Percentiles rank a stretch among this genome's conserved stretches.
phyloP scores from a whole-genome alignment of 2,113 vertebrate species.

The Chaetorhynchus papuensis region DNA sequence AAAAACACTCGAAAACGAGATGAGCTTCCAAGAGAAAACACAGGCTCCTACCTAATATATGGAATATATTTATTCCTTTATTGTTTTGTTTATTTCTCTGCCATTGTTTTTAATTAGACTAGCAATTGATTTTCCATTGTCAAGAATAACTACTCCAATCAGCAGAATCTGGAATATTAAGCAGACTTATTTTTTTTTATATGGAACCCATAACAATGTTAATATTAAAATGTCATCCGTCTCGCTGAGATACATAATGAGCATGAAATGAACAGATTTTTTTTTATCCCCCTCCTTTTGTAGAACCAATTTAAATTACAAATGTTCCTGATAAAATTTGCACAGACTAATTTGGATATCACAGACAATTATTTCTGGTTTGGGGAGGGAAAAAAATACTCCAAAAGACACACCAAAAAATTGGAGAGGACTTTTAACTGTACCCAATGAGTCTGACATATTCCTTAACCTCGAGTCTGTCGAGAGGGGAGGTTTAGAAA shows the following conservation, averaged over 20 bases:
- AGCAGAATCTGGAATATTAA: conserved; percentile 43
- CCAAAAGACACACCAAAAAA: background rate
- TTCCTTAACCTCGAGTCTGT: background rate
- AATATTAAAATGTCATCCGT: conserved; percentile 64
- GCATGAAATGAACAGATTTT: conserved; percentile 52
- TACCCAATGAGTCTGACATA: fast-evolving
- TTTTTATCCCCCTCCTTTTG: background rate
- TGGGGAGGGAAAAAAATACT: background rate
- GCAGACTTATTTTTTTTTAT: conserved; percentile 37
- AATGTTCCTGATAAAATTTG: conserved; percentile 52
- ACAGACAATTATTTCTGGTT: conserved; percentile 32
- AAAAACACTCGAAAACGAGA: background rate
- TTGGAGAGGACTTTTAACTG: background rate
- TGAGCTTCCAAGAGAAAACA: background rate
- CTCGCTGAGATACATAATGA: conserved; percentile 47
- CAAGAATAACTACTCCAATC: conserved; percentile 32
- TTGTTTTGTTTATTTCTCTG: conserved; percentile 31
- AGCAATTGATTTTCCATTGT: conserved; percentile 47
- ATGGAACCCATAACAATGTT: conserved; percentile 33
- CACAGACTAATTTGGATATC: conserved; percentile 41
- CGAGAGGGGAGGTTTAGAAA: background rate
- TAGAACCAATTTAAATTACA: conserved; percentile 67
- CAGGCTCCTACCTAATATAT: background rate
- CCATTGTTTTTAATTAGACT: conserved; percentile 36
- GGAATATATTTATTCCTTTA: background rate